A percentile compares a stretch with the other conserved stretches of the same genome.
Evolutionary conservation across 2,888 invertebrate genomes (phyloP).

Genomic region (Vanessa cardui): DNA sequence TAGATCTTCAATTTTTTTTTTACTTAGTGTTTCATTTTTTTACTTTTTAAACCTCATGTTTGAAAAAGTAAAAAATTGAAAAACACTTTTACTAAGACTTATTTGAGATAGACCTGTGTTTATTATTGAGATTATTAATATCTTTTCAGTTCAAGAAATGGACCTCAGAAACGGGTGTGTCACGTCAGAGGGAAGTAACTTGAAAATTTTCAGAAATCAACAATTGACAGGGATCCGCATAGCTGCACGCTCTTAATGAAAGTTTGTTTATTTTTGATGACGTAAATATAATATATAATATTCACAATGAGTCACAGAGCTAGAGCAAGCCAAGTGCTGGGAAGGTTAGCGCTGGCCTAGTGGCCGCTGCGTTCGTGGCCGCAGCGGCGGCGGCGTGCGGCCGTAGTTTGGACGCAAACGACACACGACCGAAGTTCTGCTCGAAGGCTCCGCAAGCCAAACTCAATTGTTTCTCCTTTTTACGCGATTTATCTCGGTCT

Average conservation of each 20-base stretch:
- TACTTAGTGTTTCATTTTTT: no score
- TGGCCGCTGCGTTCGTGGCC: not conserved
- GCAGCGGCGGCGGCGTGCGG: not conserved
- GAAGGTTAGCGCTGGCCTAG: no score
- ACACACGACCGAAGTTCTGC: not conserved
- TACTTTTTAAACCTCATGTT: no score
- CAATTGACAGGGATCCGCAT: not conserved
- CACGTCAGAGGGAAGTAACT: not conserved
- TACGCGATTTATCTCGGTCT: conserved; percentile 16
- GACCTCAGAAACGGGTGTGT: not conserved
- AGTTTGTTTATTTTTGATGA: not conserved
- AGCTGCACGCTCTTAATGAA: not conserved
- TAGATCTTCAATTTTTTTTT: no score
- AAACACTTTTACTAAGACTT: no score
- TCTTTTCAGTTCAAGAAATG: no score
- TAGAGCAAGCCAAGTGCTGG: no score
- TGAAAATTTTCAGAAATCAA: not conserved
- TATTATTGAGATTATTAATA: no score
- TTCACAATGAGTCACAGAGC: not conserved
- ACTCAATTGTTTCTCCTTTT: conserved; percentile 24
- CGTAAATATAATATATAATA: no score
- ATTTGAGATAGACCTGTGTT: no score
- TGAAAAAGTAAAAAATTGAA: no score
- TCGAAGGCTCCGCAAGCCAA: conserved; percentile 1
- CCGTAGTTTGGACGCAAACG: conserved; percentile 1